These are phyloP conservation scores for Coleophora deauratella DNA, from an alignment of 2,888 invertebrate species.

Conservation along the genomic window DNA sequence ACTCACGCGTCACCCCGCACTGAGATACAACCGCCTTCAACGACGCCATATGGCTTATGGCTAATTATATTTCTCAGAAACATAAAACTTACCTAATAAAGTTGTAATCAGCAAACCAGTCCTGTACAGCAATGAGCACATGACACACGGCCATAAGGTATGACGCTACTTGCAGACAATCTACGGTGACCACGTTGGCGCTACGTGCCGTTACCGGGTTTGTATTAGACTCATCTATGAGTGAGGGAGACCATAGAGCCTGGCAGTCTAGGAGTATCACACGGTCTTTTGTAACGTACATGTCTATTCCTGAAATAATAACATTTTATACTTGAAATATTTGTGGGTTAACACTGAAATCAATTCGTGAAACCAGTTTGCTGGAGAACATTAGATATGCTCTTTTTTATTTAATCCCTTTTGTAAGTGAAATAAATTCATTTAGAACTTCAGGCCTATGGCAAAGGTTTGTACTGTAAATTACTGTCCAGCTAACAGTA, in stretches of 20 bases:
- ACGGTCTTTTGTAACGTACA: slow-evolving; percentile 82
- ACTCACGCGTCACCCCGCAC: too few relatives aligned
- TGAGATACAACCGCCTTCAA: too few relatives aligned
- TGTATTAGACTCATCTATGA: slow-evolving; percentile 75
- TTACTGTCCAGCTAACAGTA: too few relatives aligned
- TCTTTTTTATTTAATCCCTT: too few relatives aligned
- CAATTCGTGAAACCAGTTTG: too few relatives aligned
- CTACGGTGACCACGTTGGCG: slow-evolving; percentile 75
- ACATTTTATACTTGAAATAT: background rate
- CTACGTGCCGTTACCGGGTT: slow-evolving; percentile 65
- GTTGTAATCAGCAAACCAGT: slow-evolving; percentile 91
- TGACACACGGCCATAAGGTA: slow-evolving; percentile 93
- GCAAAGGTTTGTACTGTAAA: too few relatives aligned
- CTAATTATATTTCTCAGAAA: too few relatives aligned
- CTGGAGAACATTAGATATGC: too few relatives aligned
- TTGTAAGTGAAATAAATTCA: too few relatives aligned
- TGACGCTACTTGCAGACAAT: slow-evolving; percentile 86
- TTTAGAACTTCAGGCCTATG: too few relatives aligned
- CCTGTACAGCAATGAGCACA: slow-evolving; percentile 89
- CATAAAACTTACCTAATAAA: slow-evolving; percentile 74
- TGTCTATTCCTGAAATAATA: slow-evolving; percentile 75
- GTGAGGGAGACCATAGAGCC: slow-evolving; percentile 85
- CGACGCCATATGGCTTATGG: too few relatives aligned
- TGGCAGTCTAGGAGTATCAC: slow-evolving; percentile 92
- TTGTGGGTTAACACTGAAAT: background rate